Evolutionary conservation across 2,797 vertebrate species (phyloP), one percentile per base, ranked within the genome.

Genomic region (Lates japonicus): DNA sequence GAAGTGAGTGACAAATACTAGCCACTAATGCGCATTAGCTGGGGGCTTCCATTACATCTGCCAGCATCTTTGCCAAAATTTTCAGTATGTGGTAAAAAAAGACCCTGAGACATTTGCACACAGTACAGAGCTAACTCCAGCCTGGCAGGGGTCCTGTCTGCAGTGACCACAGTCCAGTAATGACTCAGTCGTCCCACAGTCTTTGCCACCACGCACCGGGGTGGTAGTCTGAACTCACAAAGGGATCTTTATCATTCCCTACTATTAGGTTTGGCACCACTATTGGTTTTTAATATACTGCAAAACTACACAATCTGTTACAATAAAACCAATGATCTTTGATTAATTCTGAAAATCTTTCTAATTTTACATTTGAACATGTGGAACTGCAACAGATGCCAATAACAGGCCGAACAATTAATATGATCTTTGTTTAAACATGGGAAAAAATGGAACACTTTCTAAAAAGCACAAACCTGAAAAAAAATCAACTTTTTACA

Each of bases 381-480:
- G 1, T 61, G 0, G 62, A 62, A 64, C 1, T 16, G 2, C 16
- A 44, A 39, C 10, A 20, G 13, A 70, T 64, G 37, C 8, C 22
- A 0, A 42, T 29, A 42, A 70, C 12, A 35, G 14, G 37, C 1
- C 2, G 1, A 57, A 10, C 7, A 17, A 14, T 16, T 14, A 19
- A 16, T 22, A 12, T 16, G 7, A 37, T 29, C 17, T 58, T 37
- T 39, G 25, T 59, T 57, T 60, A 5, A 29, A 51, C 44, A 41
- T 20, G 41, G 35, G 2, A n/a, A 49, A 29, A 51, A 57, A 69
- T 5, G 0, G 3, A 5, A 58, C 14, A 1, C n/a, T 48, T 33
- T 5, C 10, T 61, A 61, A 74, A 61, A 74, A 85, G 75, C 78
- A 85, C 71, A 81, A 58, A 62, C 10, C 16, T 44, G 2, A 46